Percentiles rank a stretch among this genome's conserved stretches.
These are phyloP conservation scores for Tolypeutes matacus DNA, from an alignment of 2,797 vertebrate species.

Conservation along the genomic window DNA sequence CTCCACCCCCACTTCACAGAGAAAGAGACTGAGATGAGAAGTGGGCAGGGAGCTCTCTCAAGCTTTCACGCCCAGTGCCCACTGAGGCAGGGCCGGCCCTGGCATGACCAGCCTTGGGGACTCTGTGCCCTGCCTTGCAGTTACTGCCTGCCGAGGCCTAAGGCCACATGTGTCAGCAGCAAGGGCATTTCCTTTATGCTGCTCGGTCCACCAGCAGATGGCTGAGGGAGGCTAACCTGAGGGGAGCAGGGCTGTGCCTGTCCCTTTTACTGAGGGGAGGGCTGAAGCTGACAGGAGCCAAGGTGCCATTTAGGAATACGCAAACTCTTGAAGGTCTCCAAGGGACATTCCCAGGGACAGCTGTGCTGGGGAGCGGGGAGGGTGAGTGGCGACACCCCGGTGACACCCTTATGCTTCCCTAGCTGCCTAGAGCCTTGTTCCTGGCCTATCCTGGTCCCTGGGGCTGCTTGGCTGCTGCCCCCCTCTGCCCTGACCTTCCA, in stretches of 20 bases:
- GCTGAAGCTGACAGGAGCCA: neutral
- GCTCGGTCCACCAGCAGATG: neutral
- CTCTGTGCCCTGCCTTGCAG: neutral
- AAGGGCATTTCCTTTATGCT: conserved; percentile 9
- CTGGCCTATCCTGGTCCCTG: neutral
- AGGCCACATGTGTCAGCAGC: neutral
- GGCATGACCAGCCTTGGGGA: neutral
- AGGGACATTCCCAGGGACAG: neutral
- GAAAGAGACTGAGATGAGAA: neutral
- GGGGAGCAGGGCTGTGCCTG: neutral
- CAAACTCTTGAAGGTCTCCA: neutral
- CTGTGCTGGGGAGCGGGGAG: neutral
- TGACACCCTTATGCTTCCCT: conserved; percentile 7
- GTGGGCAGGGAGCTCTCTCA: neutral
- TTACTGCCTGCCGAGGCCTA: neutral
- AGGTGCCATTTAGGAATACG: neutral
- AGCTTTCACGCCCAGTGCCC: neutral
- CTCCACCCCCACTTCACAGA: neutral
- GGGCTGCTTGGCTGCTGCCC: neutral
- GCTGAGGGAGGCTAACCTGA: neutral
- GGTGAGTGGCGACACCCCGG: neutral
- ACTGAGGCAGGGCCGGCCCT: neutral
- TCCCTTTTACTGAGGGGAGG: neutral
- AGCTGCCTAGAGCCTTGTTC: neutral
- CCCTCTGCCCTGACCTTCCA: neutral